A percentile compares a stretch with the other conserved stretches of the same genome.
Evolutionary conservation across 2,113 vertebrate species (phyloP).

Genomic region (Choloepus hoffmanni): DNA sequence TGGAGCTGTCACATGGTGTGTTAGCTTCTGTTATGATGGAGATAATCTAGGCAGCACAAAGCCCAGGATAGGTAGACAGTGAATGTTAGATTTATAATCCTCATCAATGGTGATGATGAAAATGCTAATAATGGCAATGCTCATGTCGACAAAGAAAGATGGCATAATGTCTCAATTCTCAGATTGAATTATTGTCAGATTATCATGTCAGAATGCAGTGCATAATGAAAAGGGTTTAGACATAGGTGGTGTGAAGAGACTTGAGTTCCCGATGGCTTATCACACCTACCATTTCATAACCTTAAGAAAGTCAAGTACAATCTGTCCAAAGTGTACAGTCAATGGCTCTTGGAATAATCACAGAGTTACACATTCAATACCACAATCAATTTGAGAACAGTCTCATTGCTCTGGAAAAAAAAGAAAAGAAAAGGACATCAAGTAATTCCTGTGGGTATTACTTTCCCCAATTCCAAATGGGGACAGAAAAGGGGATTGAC

Average conservation of each 20-base stretch:
- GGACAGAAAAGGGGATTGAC: neutral
- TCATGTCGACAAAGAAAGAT: neutral
- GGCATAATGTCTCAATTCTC: neutral
- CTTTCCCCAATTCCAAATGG: conserved; percentile 28
- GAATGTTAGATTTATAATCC: neutral
- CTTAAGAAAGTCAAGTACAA: conserved; percentile 10
- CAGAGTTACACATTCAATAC: too few relatives aligned
- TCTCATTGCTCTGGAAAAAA: too few relatives aligned
- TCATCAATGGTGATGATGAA: neutral
- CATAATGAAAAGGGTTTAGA: neutral
- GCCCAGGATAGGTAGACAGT: neutral
- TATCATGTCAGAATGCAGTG: neutral
- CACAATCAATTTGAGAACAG: too few relatives aligned
- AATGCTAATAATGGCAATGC: neutral
- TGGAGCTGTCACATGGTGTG: neutral
- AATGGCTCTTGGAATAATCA: too few relatives aligned
- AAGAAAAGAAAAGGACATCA: too few relatives aligned
- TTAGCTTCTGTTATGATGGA: neutral
- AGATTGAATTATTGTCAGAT: conserved; percentile 26
- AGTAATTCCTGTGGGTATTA: neutral
- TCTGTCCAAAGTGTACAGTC: too few relatives aligned
- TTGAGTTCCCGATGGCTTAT: neutral
- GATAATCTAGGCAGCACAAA: neutral
- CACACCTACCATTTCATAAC: neutral
- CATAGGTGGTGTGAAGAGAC: neutral